A percentile compares a stretch with the other conserved stretches of the same genome.
Conservation (phyloP, 2,113 vertebrate species). For the Lepus timidus region DNA sequence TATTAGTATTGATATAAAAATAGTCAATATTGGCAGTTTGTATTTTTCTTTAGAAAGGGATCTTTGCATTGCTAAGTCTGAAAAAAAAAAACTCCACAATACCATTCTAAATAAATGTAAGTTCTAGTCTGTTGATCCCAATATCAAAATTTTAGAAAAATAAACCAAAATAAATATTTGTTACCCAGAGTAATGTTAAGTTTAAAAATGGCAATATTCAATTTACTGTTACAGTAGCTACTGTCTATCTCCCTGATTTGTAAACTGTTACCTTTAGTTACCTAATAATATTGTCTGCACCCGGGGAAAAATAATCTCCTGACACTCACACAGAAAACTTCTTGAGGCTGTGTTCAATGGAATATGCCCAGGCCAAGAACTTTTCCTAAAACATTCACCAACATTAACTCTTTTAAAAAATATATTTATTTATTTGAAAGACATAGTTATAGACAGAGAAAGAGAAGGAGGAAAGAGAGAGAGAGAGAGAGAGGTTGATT, state of each 20-base stretch:
- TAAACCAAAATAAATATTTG: neutral
- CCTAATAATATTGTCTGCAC: neutral
- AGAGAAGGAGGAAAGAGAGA: too few relatives aligned
- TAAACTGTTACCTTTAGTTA: neutral
- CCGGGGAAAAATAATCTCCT: neutral
- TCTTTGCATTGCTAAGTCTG: neutral
- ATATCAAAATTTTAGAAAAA: neutral
- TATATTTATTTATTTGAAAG: too few relatives aligned
- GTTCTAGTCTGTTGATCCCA: neutral
- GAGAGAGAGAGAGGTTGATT: too few relatives aligned
- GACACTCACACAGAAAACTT: neutral
- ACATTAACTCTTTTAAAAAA: neutral
- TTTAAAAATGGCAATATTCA: neutral
- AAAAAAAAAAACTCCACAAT: neutral
- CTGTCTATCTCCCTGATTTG: neutral
- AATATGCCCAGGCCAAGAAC: neutral
- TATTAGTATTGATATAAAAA: neutral
- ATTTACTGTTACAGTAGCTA: neutral
- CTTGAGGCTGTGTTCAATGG: neutral
- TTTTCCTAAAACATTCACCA: neutral
- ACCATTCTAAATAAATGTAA: neutral
- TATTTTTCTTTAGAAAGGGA: neutral
- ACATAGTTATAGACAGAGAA: too few relatives aligned
- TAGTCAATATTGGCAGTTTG: neutral
- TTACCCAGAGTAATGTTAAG: neutral